Evolutionary conservation across 2,797 vertebrate species (phyloP), one percentile per base, ranked within the genome.

Genomic region (Mallotus villosus): DNA sequence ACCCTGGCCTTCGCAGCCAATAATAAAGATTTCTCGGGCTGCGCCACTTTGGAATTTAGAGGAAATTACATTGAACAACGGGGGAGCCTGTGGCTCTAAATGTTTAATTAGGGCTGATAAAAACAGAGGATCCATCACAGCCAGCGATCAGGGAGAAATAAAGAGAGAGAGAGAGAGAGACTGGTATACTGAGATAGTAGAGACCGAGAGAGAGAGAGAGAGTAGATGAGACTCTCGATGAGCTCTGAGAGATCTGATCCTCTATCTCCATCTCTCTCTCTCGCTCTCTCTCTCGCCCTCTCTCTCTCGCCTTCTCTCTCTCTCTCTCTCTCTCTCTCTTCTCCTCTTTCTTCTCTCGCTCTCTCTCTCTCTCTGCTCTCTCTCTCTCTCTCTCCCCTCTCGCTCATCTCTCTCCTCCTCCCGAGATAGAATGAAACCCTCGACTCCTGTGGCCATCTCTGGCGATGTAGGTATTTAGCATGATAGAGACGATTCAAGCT

Each of bases 71-170:
- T 81, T 80, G 77, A 88, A 81, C 82, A 82, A 80, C 75, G 70
- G 77, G 77, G 82, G 76, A 79, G 82, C 78, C 75, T 65, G 71
- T 78, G 73, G 83, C 79, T 85, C 71, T 81, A 85, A 84, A 87
- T 85, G 81, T 87, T 85, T 88, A 89, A 91, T 88, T 88, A 88
- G 84, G 71, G 57, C 73, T 78, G 80, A 80, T 84, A 82, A 82
- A 86, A 82, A 81, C 87, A 84, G 77, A 29, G 73, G 84, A 87
- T 89, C 86, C 85, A 85, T 88, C 82, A 78, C 59, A 67, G 72
- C 71, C 21, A 51, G 66, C 62, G n/a, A 70, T 58, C 64, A 73
- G 70, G 64, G 59, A 4, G 49, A 2, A 19, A 60, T 5, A 19
- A 29, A 57, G 72, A 59, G 34, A 34, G 69, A 37, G 37, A n/a